Base-by-base conservation (phyloP, 2,797 vertebrate genomes). In the Esox lucius region DNA sequence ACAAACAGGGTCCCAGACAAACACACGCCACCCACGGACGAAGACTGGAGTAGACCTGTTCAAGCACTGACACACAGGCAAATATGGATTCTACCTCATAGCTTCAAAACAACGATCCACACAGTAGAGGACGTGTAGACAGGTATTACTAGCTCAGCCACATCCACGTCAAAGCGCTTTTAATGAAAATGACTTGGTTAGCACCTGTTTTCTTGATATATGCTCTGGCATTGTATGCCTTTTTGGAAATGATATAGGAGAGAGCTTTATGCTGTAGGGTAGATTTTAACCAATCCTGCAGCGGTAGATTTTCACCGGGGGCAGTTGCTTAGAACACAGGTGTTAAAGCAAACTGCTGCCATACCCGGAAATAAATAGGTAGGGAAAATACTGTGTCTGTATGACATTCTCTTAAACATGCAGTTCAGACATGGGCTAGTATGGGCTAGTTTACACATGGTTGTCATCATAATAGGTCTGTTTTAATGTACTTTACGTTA, bases 1-100 rank as follows among this genome's bases (percentile, higher is more conserved):
- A 83, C 89, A 91, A 91, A 91, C 87, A 89, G 89, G 87, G 88
- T 87, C 89, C 81, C 72, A 90, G 83, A 90, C 87, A 91, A 89
- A 91, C 84, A 88, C 76, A 56, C 81, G 71, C 80, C 15, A 6
- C 64, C 26, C 26, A 28, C 64, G 5, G 15, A 11, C 80, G 35
- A 66, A 28, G 73, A 77, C 79, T 76, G 73, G 76, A 78, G 84
- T 83, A 80, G 76, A 86, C 78, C 86, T 83, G 85, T 84, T 86
- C 83, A 87, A 82, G 84, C 83, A 85, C 78, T 82, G 76, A 39
- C 70, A n/a, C 76, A 79, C 82, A 81, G 46, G 72, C 51, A 82
- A 53, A 76, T 51, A 72, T 65, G 76, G 62, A 56, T 28, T 76
- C 26, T 22, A 61, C 46, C 46, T 66, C 73, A 56, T 16, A 42